These are phyloP conservation scores for Xiphorhynchus erythropygius DNA, from an alignment of 2,797 vertebrate genomes.

Conservation along the genomic window DNA sequence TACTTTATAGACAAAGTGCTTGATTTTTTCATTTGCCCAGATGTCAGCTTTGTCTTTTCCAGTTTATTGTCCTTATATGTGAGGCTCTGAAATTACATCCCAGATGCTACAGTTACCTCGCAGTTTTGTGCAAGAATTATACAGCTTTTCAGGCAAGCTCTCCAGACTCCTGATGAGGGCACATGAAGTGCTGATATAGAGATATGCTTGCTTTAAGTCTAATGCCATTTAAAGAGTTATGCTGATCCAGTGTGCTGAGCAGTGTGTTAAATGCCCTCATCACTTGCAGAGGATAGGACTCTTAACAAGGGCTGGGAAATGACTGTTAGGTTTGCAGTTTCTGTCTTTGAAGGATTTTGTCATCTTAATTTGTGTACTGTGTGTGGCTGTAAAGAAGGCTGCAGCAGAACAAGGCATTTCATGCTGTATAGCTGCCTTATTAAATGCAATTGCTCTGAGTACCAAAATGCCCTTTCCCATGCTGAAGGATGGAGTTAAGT, in stretches of 20 bases:
- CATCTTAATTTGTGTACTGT: not conserved
- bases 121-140: not conserved
- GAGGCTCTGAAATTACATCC: not conserved
- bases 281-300: not conserved
- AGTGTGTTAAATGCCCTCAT: not conserved
- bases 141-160: not conserved
- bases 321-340: not conserved
- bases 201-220: not conserved
- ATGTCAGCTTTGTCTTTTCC: not conserved
- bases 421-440: not conserved
- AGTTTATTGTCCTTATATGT: not conserved
- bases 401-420: not conserved
- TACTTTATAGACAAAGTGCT: not conserved
- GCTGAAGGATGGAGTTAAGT: not conserved
- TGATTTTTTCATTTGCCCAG: not conserved
- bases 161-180: not conserved
- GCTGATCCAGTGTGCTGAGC: not conserved
- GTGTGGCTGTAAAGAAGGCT: not conserved
- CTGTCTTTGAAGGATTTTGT: not conserved
- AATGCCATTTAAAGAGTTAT: not conserved
- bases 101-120: not conserved
- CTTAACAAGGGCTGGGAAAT: not conserved
- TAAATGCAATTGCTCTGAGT: not conserved
- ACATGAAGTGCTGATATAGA: not conserved
- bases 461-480: not conserved